Evolutionary conservation across 2,113 vertebrate species (phyloP).

Genomic region (Petrocephalus zakoni): DNA sequence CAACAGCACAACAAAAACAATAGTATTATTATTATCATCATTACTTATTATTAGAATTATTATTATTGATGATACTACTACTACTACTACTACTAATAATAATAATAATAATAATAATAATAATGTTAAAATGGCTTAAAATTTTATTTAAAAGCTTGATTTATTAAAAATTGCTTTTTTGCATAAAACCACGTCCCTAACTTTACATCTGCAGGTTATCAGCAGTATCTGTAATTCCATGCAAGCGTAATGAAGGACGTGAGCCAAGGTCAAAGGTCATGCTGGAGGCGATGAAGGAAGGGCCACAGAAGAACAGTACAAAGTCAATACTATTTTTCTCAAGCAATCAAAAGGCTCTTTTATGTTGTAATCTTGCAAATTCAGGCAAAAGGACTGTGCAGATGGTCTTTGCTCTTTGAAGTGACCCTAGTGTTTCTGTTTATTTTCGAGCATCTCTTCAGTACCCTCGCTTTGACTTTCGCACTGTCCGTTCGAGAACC

Average conservation of each 20-base stretch:
- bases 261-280: constrained; percentile 14
- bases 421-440: background rate
- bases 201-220: background rate
- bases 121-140: background rate
- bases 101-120: background rate
- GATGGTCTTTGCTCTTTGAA: constrained; percentile 50
- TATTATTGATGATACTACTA: too few species aligned
- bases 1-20: background rate
- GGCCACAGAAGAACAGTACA: background rate
- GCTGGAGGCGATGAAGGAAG: constrained; percentile 14
- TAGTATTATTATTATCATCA: too few species aligned
- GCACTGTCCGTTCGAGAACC: constrained; percentile 67
- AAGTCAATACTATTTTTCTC: constrained; percentile 32
- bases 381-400: constrained; percentile 60
- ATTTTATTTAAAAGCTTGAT: background rate
- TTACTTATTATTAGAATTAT: too few species aligned
- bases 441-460: background rate
- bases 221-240: constrained; percentile 25
- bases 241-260: constrained; percentile 28
- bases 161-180: background rate
- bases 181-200: background rate
- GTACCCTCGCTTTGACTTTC: constrained; percentile 31
- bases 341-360: constrained; percentile 44
- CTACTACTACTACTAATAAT: too few species aligned
- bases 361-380: constrained; percentile 47